These are phyloP conservation scores for Potamilus streckersoni DNA, from an alignment of 1,140 invertebrate species.

Conservation along the genomic window DNA sequence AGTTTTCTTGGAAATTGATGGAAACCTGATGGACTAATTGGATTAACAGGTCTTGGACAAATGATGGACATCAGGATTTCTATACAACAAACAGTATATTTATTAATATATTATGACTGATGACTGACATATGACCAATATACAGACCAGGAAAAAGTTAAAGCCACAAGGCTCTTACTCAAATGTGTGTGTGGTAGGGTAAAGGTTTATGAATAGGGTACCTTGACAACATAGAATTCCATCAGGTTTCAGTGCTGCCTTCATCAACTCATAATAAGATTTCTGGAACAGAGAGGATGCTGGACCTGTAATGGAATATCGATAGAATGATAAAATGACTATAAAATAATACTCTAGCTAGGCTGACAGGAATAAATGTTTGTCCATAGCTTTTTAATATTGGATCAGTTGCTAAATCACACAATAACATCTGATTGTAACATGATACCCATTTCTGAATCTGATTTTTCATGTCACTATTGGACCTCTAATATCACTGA, in stretches of 20 bases:
- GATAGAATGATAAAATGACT: not conserved
- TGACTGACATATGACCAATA: not conserved
- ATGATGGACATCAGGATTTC: not conserved
- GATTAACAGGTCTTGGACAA: no score
- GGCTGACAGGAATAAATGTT: no score
- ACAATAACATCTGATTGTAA: no score
- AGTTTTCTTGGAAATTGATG: no score
- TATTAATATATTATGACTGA: not conserved
- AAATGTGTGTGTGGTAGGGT: not conserved
- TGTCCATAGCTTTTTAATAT: no score
- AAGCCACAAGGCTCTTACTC: not conserved
- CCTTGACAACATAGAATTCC: conserved; percentile 90
- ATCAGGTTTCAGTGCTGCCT: conserved; percentile 81
- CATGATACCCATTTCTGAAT: no score
- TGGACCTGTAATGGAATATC: conserved; percentile 69
- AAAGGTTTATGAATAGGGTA: conserved; percentile 33
- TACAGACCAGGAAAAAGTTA: not conserved
- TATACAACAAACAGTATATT: not conserved
- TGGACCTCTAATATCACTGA: no score
- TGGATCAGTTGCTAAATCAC: no score
- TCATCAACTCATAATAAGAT: conserved; percentile 89
- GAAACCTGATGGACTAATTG: not conserved
- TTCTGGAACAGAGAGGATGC: conserved; percentile 79
- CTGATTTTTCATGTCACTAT: no score
- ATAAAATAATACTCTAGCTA: not conserved